Conservation (phyloP, 2,113 vertebrate genomes). For the Kryptolebias marmoratus region DNA sequence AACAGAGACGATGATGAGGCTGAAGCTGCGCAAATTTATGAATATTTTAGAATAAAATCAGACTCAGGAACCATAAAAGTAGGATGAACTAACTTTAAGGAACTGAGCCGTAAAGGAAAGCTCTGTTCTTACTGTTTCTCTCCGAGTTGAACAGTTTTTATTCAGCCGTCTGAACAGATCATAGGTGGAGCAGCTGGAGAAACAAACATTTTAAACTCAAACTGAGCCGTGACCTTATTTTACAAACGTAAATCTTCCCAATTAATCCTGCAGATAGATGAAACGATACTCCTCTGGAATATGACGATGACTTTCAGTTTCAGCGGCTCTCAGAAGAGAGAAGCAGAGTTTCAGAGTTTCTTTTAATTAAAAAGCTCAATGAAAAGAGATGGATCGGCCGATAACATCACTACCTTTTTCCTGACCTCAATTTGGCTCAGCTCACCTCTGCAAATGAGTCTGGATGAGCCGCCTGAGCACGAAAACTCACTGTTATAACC, state of each 20-base stretch:
- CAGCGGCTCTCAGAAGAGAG: not conserved
- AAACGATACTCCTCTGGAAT: not conserved
- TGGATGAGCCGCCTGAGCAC: not conserved
- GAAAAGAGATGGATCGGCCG: not conserved
- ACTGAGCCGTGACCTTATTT: too few species aligned
- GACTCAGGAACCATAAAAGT: too few species aligned
- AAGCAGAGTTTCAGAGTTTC: not conserved
- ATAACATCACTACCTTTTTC: not conserved
- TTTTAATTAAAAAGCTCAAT: not conserved
- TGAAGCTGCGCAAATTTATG: too few species aligned
- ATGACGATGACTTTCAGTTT: not conserved
- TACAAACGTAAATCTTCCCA: not conserved
- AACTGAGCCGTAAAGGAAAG: too few species aligned
- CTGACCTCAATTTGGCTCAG: not conserved
- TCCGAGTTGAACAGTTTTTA: too few species aligned
- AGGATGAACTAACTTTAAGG: too few species aligned
- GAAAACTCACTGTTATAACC: not conserved
- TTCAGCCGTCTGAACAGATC: too few species aligned
- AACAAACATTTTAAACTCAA: too few species aligned
- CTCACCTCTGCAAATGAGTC: slow-evolving; percentile 1
- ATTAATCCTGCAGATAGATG: not conserved
- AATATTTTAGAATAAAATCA: too few species aligned
- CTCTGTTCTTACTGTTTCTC: too few species aligned
- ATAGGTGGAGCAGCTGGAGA: too few species aligned
- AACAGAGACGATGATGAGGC: too few species aligned